phyloP scores from a whole-genome alignment of 2,888 invertebrate genomes.

The Catocala nupta region DNA sequence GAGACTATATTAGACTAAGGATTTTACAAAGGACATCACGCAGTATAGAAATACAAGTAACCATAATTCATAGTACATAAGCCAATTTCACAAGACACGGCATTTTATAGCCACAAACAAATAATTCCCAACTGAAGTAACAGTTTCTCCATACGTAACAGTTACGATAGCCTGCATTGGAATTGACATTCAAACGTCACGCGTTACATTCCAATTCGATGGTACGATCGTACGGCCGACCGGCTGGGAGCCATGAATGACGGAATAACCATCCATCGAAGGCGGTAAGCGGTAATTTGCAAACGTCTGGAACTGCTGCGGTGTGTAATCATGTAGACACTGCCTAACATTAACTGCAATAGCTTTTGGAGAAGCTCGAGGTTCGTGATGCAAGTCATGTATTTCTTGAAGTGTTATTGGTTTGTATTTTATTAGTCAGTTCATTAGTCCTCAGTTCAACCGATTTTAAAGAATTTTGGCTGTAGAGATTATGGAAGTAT shows the following conservation, averaged over 20 bases:
- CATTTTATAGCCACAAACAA: not conserved
- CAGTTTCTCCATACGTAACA: constrained; percentile 22
- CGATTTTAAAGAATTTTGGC: too few species aligned
- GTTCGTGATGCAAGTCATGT: constrained; percentile 20
- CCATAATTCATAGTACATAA: too few species aligned
- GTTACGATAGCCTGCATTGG: constrained; percentile 26
- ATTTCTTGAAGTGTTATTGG: constrained; percentile 3
- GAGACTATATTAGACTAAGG: too few species aligned
- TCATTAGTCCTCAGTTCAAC: too few species aligned
- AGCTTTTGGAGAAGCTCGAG: constrained; percentile 57
- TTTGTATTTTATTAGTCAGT: not conserved
- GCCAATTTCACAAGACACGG: too few species aligned
- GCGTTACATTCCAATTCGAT: constrained; percentile 39
- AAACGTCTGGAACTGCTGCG: constrained; percentile 50
- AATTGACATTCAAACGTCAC: constrained; percentile 51
- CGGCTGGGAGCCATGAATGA: constrained; percentile 41
- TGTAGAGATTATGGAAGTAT: too few species aligned
- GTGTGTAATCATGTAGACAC: constrained; percentile 57
- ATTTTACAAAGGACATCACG: too few species aligned
- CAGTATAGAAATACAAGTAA: too few species aligned
- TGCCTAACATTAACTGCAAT: constrained; percentile 50
- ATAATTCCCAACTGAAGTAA: constrained; percentile 1
- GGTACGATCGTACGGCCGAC: constrained; percentile 30
- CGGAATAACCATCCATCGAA: constrained; percentile 46
- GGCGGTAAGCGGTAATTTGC: constrained; percentile 59